Percentiles rank a stretch among this genome's conserved stretches.
Evolutionary conservation across 1,140 invertebrate species (phyloP).

Genomic region (Ectropis grisescens): DNA sequence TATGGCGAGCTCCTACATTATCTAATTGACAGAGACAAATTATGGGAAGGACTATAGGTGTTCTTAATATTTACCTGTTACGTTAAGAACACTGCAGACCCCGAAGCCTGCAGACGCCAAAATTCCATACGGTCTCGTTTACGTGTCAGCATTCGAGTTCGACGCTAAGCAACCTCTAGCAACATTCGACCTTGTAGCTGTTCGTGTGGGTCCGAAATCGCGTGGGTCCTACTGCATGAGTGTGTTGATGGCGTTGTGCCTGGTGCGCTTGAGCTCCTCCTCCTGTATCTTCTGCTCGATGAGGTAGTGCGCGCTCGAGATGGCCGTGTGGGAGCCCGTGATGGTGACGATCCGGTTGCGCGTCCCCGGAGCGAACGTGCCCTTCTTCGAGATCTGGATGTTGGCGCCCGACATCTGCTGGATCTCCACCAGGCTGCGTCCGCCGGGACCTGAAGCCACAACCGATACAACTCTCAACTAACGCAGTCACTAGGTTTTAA

Average conservation of each 20-base stretch:
- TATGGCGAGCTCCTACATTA: too few species aligned
- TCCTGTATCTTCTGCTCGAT: slow-evolving; percentile 96
- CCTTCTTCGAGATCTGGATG: slow-evolving; percentile 99
- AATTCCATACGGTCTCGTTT: too few species aligned
- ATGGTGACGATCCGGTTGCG: slow-evolving; percentile 98
- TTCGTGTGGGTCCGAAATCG: too few species aligned
- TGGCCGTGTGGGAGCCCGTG: slow-evolving; percentile 88
- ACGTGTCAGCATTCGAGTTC: too few species aligned
- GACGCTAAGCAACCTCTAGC: too few species aligned
- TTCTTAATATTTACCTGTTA: too few species aligned
- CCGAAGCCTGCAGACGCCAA: too few species aligned
- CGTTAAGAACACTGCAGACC: too few species aligned
- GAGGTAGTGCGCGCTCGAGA: slow-evolving; percentile 91
- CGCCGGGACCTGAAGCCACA: slow-evolving; percentile 80
- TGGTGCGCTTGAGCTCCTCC: slow-evolving; percentile 93
- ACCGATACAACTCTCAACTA: background rate
- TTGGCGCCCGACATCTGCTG: slow-evolving; percentile 96
- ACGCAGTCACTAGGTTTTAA: too few species aligned
- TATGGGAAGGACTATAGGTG: too few species aligned
- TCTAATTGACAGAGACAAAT: too few species aligned
- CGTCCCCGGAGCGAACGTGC: slow-evolving; percentile 95
- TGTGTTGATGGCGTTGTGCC: slow-evolving; percentile 85
- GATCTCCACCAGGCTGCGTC: slow-evolving; percentile 95
- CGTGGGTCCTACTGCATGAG: slow-evolving; percentile 79
- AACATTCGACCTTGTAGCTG: too few species aligned